Base-by-base conservation (phyloP, 2,888 invertebrate species). In the Lepas anatifera region DNA sequence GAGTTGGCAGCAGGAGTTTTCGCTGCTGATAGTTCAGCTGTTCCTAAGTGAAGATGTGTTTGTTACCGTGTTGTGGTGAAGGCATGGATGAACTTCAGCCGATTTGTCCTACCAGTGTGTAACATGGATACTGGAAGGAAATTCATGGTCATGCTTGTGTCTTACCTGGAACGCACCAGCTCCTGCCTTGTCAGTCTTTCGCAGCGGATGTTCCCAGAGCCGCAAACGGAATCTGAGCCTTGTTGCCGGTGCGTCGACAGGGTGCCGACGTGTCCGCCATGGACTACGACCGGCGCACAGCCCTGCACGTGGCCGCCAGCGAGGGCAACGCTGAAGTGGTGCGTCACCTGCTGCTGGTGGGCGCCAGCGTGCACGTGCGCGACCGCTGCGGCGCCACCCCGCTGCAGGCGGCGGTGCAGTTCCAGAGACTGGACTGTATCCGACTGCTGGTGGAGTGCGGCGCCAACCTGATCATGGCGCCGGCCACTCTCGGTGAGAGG, bases 291-390 rank as follows among this genome's bases (percentile, higher is more conserved):
- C 84, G 86, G 39, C 85, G 89, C 71, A 91, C 92, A 0, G 87
- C 91, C 0, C 81, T 95, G 0, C 94, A 95, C 76, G 84, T 91
- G 70, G 92, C 94, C 0, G 87, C 89, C 46, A 81, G 86, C 68
- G 84, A 87, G 74, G 92, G 92, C 0, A 85, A 89, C 71, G 74
- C 84, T 0, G 78, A 83, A 0, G 83, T 90, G 1, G 89, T 92
- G 0, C 85, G 87, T 73, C 87, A 86, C 78, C 81, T 95, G 41
- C 81, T 95, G 37, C 83, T 84, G 69, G 85, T 88, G 76, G 95
- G 95, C 0, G 91, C 91, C 0, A 89, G 87, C 68, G 90, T 95
- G 4, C 93, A 95, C 77, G 81, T 85, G 50, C 87, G 78, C 69
- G 81, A 82, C 73, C 83, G 85, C 74, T 84, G 83, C 75, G 90